These are phyloP conservation scores for Drosophila mauritiana DNA, from an alignment of 1,140 invertebrate genomes.

Conservation along the genomic window DNA sequence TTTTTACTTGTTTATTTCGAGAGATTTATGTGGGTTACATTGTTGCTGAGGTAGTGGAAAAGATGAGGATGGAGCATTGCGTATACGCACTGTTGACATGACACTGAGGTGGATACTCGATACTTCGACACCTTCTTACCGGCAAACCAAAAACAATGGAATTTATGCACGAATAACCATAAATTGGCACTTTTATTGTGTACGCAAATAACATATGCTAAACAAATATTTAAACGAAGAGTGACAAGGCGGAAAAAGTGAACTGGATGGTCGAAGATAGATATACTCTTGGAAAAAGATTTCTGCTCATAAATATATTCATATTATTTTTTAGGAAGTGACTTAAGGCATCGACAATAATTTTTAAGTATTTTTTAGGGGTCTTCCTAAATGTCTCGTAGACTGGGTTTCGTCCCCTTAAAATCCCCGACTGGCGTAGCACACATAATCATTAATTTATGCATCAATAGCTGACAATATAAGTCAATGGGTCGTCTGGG, in stretches of 20 bases:
- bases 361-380: constrained; percentile 49
- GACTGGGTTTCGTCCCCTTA: not conserved
- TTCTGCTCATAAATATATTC: not conserved
- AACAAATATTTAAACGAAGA: constrained; percentile 45
- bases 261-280: not conserved
- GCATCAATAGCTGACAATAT: constrained; percentile 82
- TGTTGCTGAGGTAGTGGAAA: constrained; percentile 27
- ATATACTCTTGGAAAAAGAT: not conserved
- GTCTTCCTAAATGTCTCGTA: not conserved
- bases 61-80: constrained; percentile 16
- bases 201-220: constrained; percentile 64
- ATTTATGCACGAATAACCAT: constrained; percentile 77
- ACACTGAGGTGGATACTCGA: constrained; percentile 34
- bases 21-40: constrained; percentile 75
- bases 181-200: constrained; percentile 72
- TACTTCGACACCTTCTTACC: constrained; percentile 54
- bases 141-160: constrained; percentile 34
- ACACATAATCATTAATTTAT: constrained; percentile 80
- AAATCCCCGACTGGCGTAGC: constrained; percentile 13
- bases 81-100: constrained; percentile 55
- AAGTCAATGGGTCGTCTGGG: constrained; percentile 80
- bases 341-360: not conserved
- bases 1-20: constrained; percentile 48
- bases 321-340: not conserved
- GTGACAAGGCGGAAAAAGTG: not conserved